A percentile compares a stretch with the other conserved stretches of the same genome.
Evolutionary conservation across 2,113 vertebrate genomes (phyloP).

Genomic region (Illadopsis cleaveri): DNA sequence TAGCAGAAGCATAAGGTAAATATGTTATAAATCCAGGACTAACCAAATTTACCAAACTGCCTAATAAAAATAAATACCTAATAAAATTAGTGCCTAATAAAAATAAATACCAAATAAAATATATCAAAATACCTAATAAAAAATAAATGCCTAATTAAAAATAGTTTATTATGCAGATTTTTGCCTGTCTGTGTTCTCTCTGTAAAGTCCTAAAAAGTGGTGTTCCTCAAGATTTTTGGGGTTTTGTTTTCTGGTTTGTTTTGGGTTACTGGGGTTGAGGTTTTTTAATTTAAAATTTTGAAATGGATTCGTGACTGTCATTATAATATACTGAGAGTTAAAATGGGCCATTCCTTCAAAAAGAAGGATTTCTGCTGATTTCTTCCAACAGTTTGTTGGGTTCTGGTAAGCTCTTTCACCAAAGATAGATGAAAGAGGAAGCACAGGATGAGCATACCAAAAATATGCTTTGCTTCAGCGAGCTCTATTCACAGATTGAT

Average conservation of each 20-base stretch:
- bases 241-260: background rate
- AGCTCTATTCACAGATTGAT: conserved; percentile 58
- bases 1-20: background rate
- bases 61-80: background rate
- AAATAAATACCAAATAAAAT: background rate
- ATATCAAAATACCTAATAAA: background rate
- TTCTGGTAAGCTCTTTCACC: conserved; percentile 53
- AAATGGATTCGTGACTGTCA: background rate
- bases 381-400: background rate
- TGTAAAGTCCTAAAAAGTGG: background rate
- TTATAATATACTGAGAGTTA: background rate
- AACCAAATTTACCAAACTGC: background rate
- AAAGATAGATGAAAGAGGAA: conserved; percentile 60
- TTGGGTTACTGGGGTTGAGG: background rate
- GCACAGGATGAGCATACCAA: conserved; percentile 41
- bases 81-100: background rate
- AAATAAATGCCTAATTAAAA: background rate
- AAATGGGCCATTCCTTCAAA: background rate
- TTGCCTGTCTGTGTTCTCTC: background rate
- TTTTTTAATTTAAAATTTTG: background rate
- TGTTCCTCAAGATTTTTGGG: background rate
- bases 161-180: background rate
- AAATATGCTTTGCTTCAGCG: conserved; percentile 53
- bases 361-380: background rate
- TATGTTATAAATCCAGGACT: background rate